A percentile compares a stretch with the other conserved stretches of the same genome.
Conservation (phyloP, 2,797 vertebrate species). For the Scyliorhinus canicula region DNA sequence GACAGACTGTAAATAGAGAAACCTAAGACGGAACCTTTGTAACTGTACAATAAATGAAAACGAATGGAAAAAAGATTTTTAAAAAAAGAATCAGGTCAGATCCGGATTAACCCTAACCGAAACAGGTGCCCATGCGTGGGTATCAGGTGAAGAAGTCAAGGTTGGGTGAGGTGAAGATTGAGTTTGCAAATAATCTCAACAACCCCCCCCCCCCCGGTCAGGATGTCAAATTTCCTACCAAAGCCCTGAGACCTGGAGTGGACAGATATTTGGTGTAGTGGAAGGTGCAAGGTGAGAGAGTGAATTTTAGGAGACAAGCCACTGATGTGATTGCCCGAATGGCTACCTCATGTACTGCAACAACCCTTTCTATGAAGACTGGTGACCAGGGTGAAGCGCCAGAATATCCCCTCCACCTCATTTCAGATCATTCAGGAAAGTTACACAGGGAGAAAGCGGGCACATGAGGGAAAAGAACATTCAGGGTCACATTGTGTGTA, state of each 20-base stretch:
- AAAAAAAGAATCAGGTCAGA: too few species aligned
- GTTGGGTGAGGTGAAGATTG: background rate
- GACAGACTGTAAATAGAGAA: too few species aligned
- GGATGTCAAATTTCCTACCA: background rate
- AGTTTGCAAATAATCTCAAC: background rate
- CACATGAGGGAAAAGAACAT: background rate
- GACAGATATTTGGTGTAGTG: background rate
- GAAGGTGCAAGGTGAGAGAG: background rate
- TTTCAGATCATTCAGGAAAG: background rate
- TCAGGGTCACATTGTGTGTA: background rate
- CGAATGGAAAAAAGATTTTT: too few species aligned
- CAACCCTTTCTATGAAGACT: background rate
- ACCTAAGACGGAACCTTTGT: too few species aligned
- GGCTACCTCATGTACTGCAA: background rate
- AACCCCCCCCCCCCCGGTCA: too few species aligned
- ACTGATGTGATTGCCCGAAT: background rate
- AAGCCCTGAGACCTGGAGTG: background rate
- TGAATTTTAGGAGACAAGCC: background rate
- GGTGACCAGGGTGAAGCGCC: background rate
- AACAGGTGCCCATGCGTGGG: background rate
- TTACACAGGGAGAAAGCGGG: background rate
- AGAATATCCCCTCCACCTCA: background rate
- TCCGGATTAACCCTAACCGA: background rate
- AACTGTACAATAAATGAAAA: too few species aligned
- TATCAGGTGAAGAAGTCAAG: background rate